These are phyloP conservation scores for Polypedilum pembai DNA, from an alignment of 1,140 invertebrate species.

Conservation along the genomic window DNA sequence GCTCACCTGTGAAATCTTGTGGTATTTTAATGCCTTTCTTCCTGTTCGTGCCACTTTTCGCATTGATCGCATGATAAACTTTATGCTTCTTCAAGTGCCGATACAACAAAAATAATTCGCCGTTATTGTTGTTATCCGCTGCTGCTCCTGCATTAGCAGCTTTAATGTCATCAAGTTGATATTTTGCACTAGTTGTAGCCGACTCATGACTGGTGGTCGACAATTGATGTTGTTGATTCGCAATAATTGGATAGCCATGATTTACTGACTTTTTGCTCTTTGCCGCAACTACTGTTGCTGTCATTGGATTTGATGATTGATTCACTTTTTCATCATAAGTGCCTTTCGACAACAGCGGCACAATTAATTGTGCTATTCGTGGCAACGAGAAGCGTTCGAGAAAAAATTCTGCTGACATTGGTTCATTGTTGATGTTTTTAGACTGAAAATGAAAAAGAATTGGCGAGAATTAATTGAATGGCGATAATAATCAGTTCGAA, in stretches of 20 bases:
- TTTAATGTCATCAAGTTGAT: slow-evolving; percentile 1
- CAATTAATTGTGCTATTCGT: slow-evolving; percentile 46
- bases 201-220: slow-evolving; percentile 27
- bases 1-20: slow-evolving; percentile 43
- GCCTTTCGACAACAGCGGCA: slow-evolving; percentile 35
- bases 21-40: slow-evolving; percentile 42
- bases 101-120: slow-evolving; percentile 41
- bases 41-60: slow-evolving; percentile 38
- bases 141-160: neutral
- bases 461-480: neutral
- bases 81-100: slow-evolving; percentile 39
- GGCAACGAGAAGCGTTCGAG: slow-evolving; percentile 51
- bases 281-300: neutral
- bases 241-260: slow-evolving; percentile 37
- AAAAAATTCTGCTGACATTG: slow-evolving; percentile 43
- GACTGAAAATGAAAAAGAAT: slow-evolving; percentile 30
- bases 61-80: slow-evolving; percentile 41
- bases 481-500: slow-evolving; percentile 15
- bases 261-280: slow-evolving; percentile 30
- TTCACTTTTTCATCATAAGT: slow-evolving; percentile 38
- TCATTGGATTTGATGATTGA: slow-evolving; percentile 36
- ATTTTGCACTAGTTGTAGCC: slow-evolving; percentile 35
- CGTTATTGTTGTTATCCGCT: slow-evolving; percentile 31
- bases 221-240: slow-evolving; percentile 31
- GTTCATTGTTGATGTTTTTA: slow-evolving; percentile 34